These are phyloP conservation scores for Tragelaphus strepsiceros DNA, from an alignment of 2,113 vertebrate species.

Conservation along the genomic window DNA sequence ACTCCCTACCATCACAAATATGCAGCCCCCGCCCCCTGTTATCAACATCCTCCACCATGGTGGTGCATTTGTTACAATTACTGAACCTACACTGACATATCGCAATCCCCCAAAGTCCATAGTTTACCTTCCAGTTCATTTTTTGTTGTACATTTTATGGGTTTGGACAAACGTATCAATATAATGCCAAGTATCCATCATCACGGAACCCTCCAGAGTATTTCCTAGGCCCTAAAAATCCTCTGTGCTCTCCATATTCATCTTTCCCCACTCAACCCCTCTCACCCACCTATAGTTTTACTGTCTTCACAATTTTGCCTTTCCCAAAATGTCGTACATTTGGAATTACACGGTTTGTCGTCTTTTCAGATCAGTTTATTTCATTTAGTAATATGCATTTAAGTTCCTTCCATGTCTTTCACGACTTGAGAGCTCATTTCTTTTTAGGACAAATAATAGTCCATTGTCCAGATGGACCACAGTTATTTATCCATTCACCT, in stretches of 20 bases:
- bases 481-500: not conserved
- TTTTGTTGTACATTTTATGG: not conserved
- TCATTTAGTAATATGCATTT: not conserved
- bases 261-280: not conserved
- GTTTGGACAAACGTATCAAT: not conserved
- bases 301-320: not conserved
- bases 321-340: not conserved
- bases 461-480: not conserved
- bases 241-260: not conserved
- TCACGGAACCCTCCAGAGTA: not conserved
- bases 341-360: not conserved
- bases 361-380: not conserved
- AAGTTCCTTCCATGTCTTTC: not conserved
- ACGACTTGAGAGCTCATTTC: not conserved
- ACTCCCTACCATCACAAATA: not conserved
- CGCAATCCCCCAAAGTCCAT: no score
- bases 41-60: not conserved
- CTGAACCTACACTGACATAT: fast-evolving
- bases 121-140: not conserved
- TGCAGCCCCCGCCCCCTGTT: fast-evolving
- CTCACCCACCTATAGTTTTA: not conserved
- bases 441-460: not conserved
- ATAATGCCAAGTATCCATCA: not conserved
- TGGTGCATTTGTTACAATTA: not conserved
- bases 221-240: not conserved